Conservation (phyloP, 2,888 invertebrate species). For the Polydesmus complanatus region DNA sequence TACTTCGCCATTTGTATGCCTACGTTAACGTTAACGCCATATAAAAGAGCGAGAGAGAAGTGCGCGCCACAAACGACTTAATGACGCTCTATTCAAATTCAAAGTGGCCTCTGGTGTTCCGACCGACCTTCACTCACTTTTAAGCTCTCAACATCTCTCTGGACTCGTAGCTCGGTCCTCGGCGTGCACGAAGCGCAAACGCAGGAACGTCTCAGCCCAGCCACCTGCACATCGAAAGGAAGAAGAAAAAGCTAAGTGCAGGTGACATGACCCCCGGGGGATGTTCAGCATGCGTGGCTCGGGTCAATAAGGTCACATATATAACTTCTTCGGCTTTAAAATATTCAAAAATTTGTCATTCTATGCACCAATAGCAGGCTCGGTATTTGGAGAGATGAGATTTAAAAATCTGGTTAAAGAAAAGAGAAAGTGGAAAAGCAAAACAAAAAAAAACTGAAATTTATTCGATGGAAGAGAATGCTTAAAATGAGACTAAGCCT, state of each 20-base stretch:
- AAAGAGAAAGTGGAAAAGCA: neutral
- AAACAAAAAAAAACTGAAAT: neutral
- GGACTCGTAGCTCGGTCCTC: too few relatives aligned
- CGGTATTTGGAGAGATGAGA: neutral
- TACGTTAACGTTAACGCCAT: too few relatives aligned
- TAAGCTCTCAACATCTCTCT: neutral
- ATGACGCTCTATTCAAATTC: constrained; percentile 10
- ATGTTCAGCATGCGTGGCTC: neutral
- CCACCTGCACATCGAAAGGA: neutral
- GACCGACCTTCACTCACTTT: neutral
- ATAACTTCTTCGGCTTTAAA: neutral
- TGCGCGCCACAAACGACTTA: constrained; percentile 4
- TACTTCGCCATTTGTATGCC: too few relatives aligned
- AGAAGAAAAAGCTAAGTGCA: neutral
- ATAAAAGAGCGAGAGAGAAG: neutral
- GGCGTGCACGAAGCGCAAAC: too few relatives aligned
- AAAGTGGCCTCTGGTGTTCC: constrained; percentile 3
- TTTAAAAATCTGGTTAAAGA: neutral
- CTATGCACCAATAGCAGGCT: neutral
- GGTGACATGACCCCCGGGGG: neutral
- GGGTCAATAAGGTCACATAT: neutral
- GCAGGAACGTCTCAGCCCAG: too few relatives aligned
- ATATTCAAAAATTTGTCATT: neutral
- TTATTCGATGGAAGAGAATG: too few relatives aligned
- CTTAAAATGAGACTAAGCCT: too few relatives aligned